Evolutionary conservation across 2,888 invertebrate species (phyloP).

Genomic region (Orchesella flavescens): DNA sequence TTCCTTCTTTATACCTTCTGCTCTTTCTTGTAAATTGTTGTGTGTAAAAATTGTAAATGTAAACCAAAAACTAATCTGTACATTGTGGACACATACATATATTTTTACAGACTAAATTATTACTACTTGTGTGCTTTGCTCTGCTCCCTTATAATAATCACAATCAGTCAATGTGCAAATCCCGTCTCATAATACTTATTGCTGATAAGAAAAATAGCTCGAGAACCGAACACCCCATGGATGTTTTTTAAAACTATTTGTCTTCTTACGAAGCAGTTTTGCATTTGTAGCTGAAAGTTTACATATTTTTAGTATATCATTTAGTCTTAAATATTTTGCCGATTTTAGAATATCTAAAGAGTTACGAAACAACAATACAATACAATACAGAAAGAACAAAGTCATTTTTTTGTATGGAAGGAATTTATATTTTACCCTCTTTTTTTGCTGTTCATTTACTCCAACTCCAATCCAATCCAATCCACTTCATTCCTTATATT

Average conservation of each 20-base stretch:
- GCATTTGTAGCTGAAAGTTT: too few relatives aligned
- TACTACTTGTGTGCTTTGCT: background rate
- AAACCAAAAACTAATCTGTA: slow-evolving; percentile 47
- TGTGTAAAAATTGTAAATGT: slow-evolving; percentile 9
- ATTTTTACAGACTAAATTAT: background rate
- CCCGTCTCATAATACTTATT: slow-evolving; percentile 21
- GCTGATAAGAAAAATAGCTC: too few relatives aligned
- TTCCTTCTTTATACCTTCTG: background rate
- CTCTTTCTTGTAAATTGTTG: background rate
- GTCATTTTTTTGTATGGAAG: background rate
- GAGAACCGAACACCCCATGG: too few relatives aligned
- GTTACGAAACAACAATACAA: too few relatives aligned
- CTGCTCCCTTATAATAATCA: slow-evolving; percentile 33
- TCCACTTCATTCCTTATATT: background rate
- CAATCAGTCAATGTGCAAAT: slow-evolving; percentile 55
- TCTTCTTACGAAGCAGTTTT: too few relatives aligned
- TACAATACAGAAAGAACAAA: background rate
- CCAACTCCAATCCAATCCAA: too few relatives aligned
- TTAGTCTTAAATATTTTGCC: too few relatives aligned
- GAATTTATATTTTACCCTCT: background rate
- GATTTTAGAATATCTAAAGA: too few relatives aligned
- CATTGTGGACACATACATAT: slow-evolving; percentile 30
- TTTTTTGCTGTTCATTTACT: slow-evolving; percentile 14
- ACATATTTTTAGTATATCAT: too few relatives aligned
- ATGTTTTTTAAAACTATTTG: too few relatives aligned